Evolutionary conservation across 2,888 invertebrate species (phyloP).

Genomic region (Drosophila colorata): DNA sequence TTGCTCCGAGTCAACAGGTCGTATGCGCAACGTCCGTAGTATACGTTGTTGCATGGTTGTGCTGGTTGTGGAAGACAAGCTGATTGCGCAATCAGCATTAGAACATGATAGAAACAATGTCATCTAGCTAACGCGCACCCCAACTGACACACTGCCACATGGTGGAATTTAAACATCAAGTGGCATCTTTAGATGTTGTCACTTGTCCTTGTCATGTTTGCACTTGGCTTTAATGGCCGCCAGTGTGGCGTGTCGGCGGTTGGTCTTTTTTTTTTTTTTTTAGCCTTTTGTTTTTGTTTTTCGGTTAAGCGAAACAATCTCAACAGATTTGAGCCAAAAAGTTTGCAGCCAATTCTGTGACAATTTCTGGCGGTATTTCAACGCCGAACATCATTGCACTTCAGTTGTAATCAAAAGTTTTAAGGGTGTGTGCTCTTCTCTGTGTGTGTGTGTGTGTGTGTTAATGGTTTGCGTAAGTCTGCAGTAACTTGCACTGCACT

Average conservation of each 20-base stretch:
- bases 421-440: too few species aligned
- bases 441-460: constrained; percentile 17
- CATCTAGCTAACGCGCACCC: constrained; percentile 17
- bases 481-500: constrained; percentile 59
- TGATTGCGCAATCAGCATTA: constrained; percentile 74
- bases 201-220: constrained; percentile 73
- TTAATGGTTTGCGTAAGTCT: constrained; percentile 40
- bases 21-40: constrained; percentile 43
- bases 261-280: constrained; percentile 4
- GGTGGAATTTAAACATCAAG: constrained; percentile 66
- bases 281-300: constrained; percentile 21
- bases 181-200: constrained; percentile 68
- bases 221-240: constrained; percentile 67
- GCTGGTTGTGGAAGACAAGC: constrained; percentile 25
- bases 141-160: neutral
- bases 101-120: constrained; percentile 45
- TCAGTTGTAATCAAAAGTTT: constrained; percentile 49
- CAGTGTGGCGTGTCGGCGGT: constrained; percentile 2
- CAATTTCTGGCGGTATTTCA: constrained; percentile 28
- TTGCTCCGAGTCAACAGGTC: constrained; percentile 53
- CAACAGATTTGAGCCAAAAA: constrained; percentile 38
- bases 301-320: constrained; percentile 46
- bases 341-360: constrained; percentile 35
- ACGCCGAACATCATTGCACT: constrained; percentile 51
- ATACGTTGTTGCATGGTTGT: constrained; percentile 11